Base-by-base conservation (phyloP, 2,888 invertebrate genomes). In the Nephrotoma flavescens region DNA sequence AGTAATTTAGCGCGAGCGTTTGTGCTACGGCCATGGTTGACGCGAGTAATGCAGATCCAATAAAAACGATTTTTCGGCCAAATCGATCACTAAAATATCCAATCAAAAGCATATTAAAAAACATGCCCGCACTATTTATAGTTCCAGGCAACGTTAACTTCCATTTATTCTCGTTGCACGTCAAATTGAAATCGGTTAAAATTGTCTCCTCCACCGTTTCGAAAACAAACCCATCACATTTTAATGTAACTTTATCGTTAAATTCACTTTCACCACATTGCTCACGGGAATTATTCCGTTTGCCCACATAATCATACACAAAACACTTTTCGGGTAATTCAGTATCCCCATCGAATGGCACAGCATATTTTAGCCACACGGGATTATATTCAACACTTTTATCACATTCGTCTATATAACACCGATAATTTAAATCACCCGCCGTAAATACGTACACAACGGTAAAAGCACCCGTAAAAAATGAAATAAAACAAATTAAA, bases 81-180 rank as follows among this genome's bases (percentile, higher is more conserved):
- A 90, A 95, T 94, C 92, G 94, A 91, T 95, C 95, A 0, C 95
- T 95, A 83, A 95, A 90, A 88, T 93, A 92, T 85, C 95, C 95
- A 89, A 94, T 92, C 88, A 94, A 92, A 42, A 94, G 94, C 88
- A 95, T 90, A 1, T 94, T 94, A 87, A 94, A 92, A 88, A 95
- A 93, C 91, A 94, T 94, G 85, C 95, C 95, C 44, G 93, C 89
- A 89, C 94, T 94, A 90, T 94, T 94, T 85, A 94, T 91, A 7
- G 94, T 94, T 83, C 95, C 95, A 88, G 95, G 94, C 89, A 95
- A 89, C 0, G 94, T 93, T 87, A 94, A 92, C 91, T 93, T 94
- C 94, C 95, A 95, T 87, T 94, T 92, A 87, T 93, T 84, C 15
- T 84, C 84, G 0, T 6, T n/a, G 42, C 84, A 84, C 15, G 42